phyloP scores from a whole-genome alignment of 2,888 invertebrate genomes.

The Geotrupes spiniger region DNA sequence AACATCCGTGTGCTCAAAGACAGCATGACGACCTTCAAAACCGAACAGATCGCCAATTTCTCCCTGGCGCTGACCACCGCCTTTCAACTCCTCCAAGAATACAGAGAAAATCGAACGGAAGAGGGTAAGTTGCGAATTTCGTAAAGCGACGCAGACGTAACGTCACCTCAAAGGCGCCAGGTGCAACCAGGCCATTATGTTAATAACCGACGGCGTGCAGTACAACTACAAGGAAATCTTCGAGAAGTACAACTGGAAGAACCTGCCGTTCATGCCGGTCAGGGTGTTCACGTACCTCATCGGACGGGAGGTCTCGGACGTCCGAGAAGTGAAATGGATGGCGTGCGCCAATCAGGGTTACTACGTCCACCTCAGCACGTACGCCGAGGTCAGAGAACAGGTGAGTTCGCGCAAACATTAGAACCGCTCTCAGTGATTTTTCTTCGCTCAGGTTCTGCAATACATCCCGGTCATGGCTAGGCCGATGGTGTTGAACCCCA shows the following conservation, averaged over 20 bases:
- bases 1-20: conserved; percentile 81
- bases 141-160: no score
- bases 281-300: conserved; percentile 98
- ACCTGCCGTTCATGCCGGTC: conserved; percentile 74
- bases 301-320: conserved; percentile 77
- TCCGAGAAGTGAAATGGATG: conserved; percentile 95
- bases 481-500: conserved; percentile 84
- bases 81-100: conserved; percentile 72
- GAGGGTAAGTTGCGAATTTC: conserved; percentile 39
- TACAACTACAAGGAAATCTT: conserved; percentile 92
- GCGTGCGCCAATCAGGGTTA: conserved; percentile 95
- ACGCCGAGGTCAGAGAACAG: conserved; percentile 97
- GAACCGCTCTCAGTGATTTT: conserved; percentile 21
- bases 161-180: conserved; percentile 40
- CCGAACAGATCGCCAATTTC: conserved; percentile 92
- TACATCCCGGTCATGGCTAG: conserved; percentile 97
- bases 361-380: conserved; percentile 93
- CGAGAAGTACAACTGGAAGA: conserved; percentile 81
- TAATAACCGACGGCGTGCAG: conserved; percentile 98
- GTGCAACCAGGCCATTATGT: conserved; percentile 95
- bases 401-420: conserved; percentile 48
- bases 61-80: conserved; percentile 84
- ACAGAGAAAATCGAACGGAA: conserved; percentile 40
- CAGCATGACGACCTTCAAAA: conserved; percentile 72
- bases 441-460: conserved; percentile 59